Percentiles rank a stretch among this genome's conserved stretches.
phyloP scores from a whole-genome alignment of 2,888 invertebrate genomes.

The Drosophila kokeensis region DNA sequence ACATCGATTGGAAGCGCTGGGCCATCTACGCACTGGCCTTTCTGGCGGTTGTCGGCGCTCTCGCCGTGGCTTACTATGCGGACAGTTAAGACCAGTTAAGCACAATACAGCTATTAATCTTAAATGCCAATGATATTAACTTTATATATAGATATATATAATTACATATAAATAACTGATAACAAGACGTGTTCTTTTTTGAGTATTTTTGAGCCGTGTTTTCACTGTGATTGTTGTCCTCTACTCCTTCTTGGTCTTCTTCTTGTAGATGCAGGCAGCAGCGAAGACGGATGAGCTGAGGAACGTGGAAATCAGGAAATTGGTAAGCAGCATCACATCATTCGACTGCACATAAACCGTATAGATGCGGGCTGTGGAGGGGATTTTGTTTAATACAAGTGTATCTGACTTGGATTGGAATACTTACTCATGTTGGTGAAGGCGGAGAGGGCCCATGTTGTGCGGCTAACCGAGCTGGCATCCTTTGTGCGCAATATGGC shows the following conservation, averaged over 20 bases:
- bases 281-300: conserved; percentile 90
- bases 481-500: conserved; percentile 90
- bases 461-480: conserved; percentile 91
- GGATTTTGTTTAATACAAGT: not conserved
- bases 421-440: conserved; percentile 92
- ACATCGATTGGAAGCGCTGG: conserved; percentile 64
- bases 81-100: conserved; percentile 59
- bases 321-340: conserved; percentile 89
- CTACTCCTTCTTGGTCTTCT: conserved; percentile 74
- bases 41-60: conserved; percentile 61
- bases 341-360: conserved; percentile 92
- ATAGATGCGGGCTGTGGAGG: conserved; percentile 91
- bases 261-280: conserved; percentile 90
- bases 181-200: conserved; percentile 37
- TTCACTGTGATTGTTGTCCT: not conserved
- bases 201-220: conserved; percentile 34
- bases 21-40: conserved; percentile 59
- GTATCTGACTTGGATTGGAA: not conserved
- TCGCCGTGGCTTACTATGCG: conserved; percentile 76
- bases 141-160: conserved; percentile 20
- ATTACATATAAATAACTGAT: conserved; percentile 38
- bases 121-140: conserved; percentile 28
- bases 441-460: conserved; percentile 93
- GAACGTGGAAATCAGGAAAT: conserved; percentile 90
- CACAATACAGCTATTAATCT: conserved; percentile 7